These are phyloP conservation scores for Sicus ferrugineus DNA, from an alignment of 2,888 invertebrate genomes.

Conservation along the genomic window DNA sequence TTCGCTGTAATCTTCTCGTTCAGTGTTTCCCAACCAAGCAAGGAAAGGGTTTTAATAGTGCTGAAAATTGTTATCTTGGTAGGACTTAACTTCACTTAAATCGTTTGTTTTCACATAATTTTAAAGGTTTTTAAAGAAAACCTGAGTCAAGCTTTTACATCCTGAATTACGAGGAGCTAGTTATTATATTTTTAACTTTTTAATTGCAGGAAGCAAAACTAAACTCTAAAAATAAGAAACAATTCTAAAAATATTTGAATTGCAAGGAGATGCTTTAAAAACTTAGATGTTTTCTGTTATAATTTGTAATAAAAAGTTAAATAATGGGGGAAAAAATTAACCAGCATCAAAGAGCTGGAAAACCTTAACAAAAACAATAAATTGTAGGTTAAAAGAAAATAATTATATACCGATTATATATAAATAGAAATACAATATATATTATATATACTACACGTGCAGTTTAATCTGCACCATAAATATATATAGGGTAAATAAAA, in stretches of 20 bases:
- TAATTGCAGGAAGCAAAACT: too few relatives aligned
- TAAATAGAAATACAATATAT: conserved; percentile 29
- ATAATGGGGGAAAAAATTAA: conserved; percentile 1
- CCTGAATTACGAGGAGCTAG: too few relatives aligned
- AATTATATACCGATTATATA: conserved; percentile 23
- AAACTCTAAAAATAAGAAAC: too few relatives aligned
- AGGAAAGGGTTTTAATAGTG: too few relatives aligned
- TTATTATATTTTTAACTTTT: too few relatives aligned
- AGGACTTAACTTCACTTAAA: too few relatives aligned
- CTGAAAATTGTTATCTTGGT: too few relatives aligned
- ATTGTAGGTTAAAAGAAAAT: conserved; percentile 25
- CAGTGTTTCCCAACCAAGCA: too few relatives aligned
- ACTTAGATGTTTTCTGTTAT: conserved; percentile 13
- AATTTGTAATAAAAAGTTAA: conserved; percentile 15
- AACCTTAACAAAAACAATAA: conserved; percentile 14
- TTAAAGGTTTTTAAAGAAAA: too few relatives aligned
- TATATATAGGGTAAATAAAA: conserved; percentile 30
- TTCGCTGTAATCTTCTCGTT: conserved; percentile 9
- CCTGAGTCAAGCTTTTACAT: too few relatives aligned
- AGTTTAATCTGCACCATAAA: conserved; percentile 37
- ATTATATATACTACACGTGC: conserved; percentile 26
- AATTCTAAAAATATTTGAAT: too few relatives aligned
- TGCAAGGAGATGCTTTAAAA: conserved; percentile 13
- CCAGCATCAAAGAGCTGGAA: conserved; percentile 1
- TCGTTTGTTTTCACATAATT: too few relatives aligned